Evolutionary conservation across 2,797 vertebrate genomes (phyloP).

Genomic region (Spondyliosoma cantharus): DNA sequence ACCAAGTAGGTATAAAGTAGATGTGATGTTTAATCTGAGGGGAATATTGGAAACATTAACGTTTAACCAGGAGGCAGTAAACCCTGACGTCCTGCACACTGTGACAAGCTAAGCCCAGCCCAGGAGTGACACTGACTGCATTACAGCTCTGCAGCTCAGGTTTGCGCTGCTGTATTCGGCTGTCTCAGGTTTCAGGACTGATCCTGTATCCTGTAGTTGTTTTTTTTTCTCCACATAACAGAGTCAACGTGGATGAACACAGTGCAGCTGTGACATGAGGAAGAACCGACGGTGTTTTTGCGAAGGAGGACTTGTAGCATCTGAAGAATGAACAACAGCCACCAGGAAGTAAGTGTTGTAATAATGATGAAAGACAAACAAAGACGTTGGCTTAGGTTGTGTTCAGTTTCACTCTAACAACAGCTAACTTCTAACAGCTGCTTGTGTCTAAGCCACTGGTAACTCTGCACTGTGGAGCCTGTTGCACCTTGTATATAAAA

Average conservation of each 20-base stretch:
- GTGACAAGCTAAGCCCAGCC: no score
- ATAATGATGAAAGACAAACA: slow-evolving; percentile 37
- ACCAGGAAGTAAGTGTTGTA: slow-evolving; percentile 76
- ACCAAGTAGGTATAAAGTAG: not conserved
- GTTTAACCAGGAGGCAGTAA: not conserved
- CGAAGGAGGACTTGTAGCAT: not conserved
- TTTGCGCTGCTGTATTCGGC: slow-evolving; percentile 27
- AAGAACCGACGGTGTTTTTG: not conserved
- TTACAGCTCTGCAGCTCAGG: not conserved
- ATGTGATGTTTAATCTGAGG: not conserved
- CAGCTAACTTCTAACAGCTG: slow-evolving; percentile 1
- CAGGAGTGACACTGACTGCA: slow-evolving; percentile 42
- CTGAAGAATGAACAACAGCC: slow-evolving; percentile 59
- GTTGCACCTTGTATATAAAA: not conserved
- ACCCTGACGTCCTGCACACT: slow-evolving; percentile 27
- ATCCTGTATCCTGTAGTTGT: slow-evolving; percentile 55
- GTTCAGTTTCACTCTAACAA: not conserved
- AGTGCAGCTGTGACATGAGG: not conserved
- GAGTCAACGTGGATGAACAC: slow-evolving; percentile 11
- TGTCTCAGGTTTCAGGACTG: slow-evolving; percentile 60
- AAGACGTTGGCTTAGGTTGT: not conserved
- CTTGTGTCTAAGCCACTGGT: not conserved
- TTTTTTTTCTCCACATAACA: slow-evolving; percentile 13
- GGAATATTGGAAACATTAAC: not conserved
- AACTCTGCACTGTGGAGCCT: not conserved